Base-by-base conservation (phyloP, 92 coral and sea anemone genomes). In the Anthopleura xanthogrammica region DNA sequence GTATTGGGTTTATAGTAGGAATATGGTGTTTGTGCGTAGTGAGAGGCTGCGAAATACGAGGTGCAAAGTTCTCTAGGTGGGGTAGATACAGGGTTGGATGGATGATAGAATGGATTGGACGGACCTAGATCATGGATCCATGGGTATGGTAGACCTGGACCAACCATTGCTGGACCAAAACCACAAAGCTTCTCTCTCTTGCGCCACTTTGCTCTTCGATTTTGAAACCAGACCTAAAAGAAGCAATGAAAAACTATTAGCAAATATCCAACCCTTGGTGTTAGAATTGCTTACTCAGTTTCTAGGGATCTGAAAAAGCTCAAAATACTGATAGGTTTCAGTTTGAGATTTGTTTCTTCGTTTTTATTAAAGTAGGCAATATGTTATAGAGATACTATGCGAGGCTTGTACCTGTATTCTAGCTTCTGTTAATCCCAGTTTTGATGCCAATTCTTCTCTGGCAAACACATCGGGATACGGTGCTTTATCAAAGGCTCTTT, bases 391-490 rank as follows among this genome's bases (percentile, higher is more conserved):
- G 50, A 9, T 46, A 46, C 9, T 5, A 46, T 46, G 9, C 9
- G 50, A 46, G 5, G 9, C 3, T 46, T 60, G 36, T 80, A 97
- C 99, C 93, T 97, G 99, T 12, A 97, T 95, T 84, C 99, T 86
- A 0, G 99, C 99, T 77, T 97, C 99, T 16, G 99, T 97, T 46
- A 97, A 88, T 10, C 98, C 93, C 50, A 97, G 95, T 86, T 94
- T 97, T 1, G 98, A 85, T 0, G 99, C 99, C 14, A 97, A 86
- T 70, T 97, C 99, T 81, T 97, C 99, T 7, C 99, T 85, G 2
- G 99, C 99, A 78, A 97, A 97, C 60, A 97, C 99, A 52, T 97
- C 99, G 10, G 99, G 99, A 83, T 97, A 97, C 5, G 99, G 99
- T n/a, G 99, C 99, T 85, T 97, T 97, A 41, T 97, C 99, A 42